Base-by-base conservation (phyloP, 2,113 vertebrate genomes). In the Suncus etruscus region DNA sequence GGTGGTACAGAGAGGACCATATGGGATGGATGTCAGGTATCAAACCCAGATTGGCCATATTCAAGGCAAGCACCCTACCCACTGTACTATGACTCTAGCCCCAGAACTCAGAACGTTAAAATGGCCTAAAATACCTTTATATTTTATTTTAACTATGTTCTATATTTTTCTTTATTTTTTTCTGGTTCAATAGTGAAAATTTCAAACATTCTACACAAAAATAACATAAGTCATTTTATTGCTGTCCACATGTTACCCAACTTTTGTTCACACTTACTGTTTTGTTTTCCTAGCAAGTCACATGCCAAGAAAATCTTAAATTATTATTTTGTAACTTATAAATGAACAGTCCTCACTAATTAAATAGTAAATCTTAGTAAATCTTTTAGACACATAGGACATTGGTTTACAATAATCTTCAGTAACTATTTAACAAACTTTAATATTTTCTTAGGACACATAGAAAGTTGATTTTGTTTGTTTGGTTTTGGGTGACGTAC, bases 261-360 rank as follows among this genome's bases (percentile, higher is more conserved):
- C 70, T 72, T 83, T 6, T 50, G 25, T 20, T 50, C 68, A 68
- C 65, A 22, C 1, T 72, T 15, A 3, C 61, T 66, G 32, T 66
- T 66, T 50, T 25, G 1, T 91, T 74, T 74, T 73, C 68, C 83
- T 74, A 51, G 68, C 39, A 74, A 16, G 8, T 78, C 87, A 81
- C 18, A 24, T 5, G 39, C 73, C 9, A 47, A 45, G 75, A 84
- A 79, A 87, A 39, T 68, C 32, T 69, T 73, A 50, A 29, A 72
- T 63, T 54, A 2, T 51, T 50, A n/a, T 18, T 86, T 61, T 48
- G 18, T 91, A 5, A 45, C 81, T 89, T 95, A n/a, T 75, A 75
- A 54, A 9, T 86, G 11, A 86, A 69, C 3, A 20, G 14, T 78
- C 47, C 66, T 93, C 25, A 8, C 15, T 50, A 32, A 32, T 58